These are phyloP conservation scores for Drosophila baimaii DNA, from an alignment of 1,140 invertebrate species.

Conservation along the genomic window DNA sequence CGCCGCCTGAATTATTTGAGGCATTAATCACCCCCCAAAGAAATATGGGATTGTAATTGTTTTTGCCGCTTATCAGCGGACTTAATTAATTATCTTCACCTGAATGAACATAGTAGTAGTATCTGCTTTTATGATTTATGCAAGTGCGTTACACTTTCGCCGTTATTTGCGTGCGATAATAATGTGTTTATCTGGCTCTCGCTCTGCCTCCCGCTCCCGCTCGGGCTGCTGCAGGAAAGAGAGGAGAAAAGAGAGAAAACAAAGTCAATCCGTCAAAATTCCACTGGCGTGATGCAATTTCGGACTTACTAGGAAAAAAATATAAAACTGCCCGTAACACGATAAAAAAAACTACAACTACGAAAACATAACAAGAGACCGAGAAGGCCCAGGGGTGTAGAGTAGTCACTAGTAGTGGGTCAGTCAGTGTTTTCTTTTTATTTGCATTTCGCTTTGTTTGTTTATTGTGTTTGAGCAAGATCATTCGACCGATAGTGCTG, in stretches of 20 bases:
- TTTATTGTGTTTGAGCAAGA: constrained; percentile 31
- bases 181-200: constrained; percentile 52
- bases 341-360: constrained; percentile 26
- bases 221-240: constrained; percentile 24
- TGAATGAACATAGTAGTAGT: constrained; percentile 32
- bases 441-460: constrained; percentile 41
- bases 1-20: constrained; percentile 41
- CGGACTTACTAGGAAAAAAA: constrained; percentile 11
- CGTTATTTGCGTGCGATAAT: constrained; percentile 52
- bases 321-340: constrained; percentile 21
- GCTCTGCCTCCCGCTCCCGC: constrained; percentile 4
- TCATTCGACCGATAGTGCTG: constrained; percentile 28
- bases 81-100: constrained; percentile 69
- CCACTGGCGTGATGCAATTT: constrained; percentile 69
- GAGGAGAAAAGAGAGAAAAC: constrained; percentile 9
- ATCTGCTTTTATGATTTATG: constrained; percentile 27
- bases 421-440: constrained; percentile 34
- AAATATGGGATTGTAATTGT: constrained; percentile 14
- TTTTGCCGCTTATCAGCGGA: constrained; percentile 53
- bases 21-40: constrained; percentile 37
- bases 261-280: constrained; percentile 64
- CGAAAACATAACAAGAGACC: constrained; percentile 35
- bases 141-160: constrained; percentile 36
- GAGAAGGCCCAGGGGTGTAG: constrained; percentile 27
- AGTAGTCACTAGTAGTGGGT: constrained; percentile 38